Conservation (phyloP, 1,140 invertebrate species). For the Plectus sambesii region DNA sequence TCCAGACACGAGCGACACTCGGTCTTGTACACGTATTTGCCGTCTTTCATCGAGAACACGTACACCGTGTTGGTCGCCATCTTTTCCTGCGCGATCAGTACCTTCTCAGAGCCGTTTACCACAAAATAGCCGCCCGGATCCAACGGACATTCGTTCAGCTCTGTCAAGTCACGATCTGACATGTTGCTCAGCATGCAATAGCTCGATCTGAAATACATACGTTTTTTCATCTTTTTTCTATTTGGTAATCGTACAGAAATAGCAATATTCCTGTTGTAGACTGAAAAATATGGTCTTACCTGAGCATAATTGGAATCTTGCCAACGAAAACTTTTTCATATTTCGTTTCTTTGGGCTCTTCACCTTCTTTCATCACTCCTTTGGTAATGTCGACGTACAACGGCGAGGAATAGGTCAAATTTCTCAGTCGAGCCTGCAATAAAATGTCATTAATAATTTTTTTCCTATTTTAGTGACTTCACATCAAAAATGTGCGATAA, state of each 20-base stretch:
- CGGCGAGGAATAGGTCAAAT: slow-evolving; percentile 71
- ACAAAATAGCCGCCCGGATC: slow-evolving; percentile 96
- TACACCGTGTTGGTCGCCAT: slow-evolving; percentile 99
- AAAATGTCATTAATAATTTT: too few relatives aligned
- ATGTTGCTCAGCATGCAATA: slow-evolving; percentile 85
- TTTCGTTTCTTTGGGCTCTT: slow-evolving; percentile 79
- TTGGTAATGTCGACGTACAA: slow-evolving; percentile 97
- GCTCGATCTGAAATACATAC: slow-evolving; percentile 59
- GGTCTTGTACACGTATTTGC: slow-evolving; percentile 90
- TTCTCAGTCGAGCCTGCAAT: slow-evolving; percentile 41
- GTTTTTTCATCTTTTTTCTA: too few relatives aligned
- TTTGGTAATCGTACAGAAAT: too few relatives aligned
- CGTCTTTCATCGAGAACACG: slow-evolving; percentile 90
- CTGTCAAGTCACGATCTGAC: slow-evolving; percentile 91
- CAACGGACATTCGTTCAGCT: slow-evolving; percentile 94
- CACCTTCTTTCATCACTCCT: slow-evolving; percentile 74
- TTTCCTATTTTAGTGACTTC: too few relatives aligned
- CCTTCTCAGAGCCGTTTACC: slow-evolving; percentile 90
- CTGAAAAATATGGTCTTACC: slow-evolving; percentile 46
- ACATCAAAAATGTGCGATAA: too few relatives aligned
- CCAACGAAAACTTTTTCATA: slow-evolving; percentile 97
- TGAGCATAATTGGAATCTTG: slow-evolving; percentile 97
- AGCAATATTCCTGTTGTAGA: too few relatives aligned
- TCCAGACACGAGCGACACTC: slow-evolving; percentile 90
- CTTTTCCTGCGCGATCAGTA: slow-evolving; percentile 94